These are phyloP conservation scores for Rallus crepitans DNA, from an alignment of 2,797 vertebrate genomes.

Conservation along the genomic window DNA sequence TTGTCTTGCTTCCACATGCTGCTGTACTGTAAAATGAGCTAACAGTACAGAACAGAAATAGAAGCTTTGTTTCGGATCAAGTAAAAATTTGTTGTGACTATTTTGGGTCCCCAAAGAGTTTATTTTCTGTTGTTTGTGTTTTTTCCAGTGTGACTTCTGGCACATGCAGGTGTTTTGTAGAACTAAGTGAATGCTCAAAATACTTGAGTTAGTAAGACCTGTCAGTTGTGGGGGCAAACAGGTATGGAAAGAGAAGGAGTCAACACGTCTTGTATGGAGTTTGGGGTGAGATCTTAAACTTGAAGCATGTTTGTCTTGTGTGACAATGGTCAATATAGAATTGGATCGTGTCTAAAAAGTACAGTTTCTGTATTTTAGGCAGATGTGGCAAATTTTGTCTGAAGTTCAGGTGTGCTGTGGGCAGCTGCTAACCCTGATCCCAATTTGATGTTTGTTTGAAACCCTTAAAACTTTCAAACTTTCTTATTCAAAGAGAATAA, in stretches of 20 bases:
- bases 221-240: not conserved
- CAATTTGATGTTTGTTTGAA: not conserved
- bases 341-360: not conserved
- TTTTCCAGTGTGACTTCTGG: not conserved
- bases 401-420: not conserved
- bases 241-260: not conserved
- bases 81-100: rapidly evolving
- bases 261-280: not conserved
- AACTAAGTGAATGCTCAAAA: not conserved
- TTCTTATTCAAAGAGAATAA: not conserved
- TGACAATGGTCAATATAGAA: not conserved
- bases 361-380: not conserved
- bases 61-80: not conserved
- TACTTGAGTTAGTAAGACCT: not conserved
- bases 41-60: not conserved
- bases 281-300: not conserved
- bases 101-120: not conserved
- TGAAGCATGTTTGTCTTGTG: not conserved
- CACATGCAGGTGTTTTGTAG: not conserved
- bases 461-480: not conserved
- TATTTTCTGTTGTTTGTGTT: not conserved
- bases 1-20: not conserved
- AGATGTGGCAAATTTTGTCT: not conserved
- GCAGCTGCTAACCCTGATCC: not conserved
- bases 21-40: rapidly evolving